phyloP scores from a whole-genome alignment of 2,888 invertebrate species.

The Chrysolina oricalcia region DNA sequence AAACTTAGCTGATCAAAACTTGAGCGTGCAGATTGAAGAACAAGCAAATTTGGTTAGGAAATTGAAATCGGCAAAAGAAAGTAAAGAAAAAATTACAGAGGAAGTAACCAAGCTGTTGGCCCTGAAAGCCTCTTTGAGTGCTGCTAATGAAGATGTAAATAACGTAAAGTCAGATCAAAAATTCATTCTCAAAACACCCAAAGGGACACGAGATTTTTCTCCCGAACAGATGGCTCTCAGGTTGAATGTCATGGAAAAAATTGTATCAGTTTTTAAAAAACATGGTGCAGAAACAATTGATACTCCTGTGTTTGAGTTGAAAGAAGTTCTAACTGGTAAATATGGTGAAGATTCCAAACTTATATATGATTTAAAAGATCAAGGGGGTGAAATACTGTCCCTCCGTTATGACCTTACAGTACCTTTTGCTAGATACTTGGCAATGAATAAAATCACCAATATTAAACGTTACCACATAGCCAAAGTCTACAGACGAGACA shows the following conservation, averaged over 20 bases:
- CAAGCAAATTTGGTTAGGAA: conserved; percentile 89
- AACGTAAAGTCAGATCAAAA: conserved; percentile 77
- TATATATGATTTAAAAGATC: conserved; percentile 98
- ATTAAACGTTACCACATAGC: conserved; percentile 99
- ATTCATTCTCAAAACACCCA: conserved; percentile 91
- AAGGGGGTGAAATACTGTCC: conserved; percentile 97
- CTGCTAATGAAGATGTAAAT: conserved; percentile 73
- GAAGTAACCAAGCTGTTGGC: conserved; percentile 88
- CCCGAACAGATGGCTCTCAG: conserved; percentile 97
- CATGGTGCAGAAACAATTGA: conserved; percentile 99
- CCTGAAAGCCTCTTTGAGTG: conserved; percentile 83
- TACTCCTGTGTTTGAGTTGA: conserved; percentile 97
- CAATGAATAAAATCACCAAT: conserved; percentile 95
- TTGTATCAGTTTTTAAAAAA: conserved; percentile 91
- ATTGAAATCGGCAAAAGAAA: conserved; percentile 86
- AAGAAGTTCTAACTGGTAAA: conserved; percentile 98
- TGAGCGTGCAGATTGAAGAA: conserved; percentile 77
- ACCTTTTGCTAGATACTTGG: conserved; percentile 97
- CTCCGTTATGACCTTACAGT: conserved; percentile 98
- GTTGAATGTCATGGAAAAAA: conserved; percentile 88
- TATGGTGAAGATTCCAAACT: conserved; percentile 99
- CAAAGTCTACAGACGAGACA: conserved; percentile 98
- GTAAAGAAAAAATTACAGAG: conserved; percentile 88
- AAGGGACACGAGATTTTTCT: conserved; percentile 95
- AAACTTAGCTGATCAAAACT: conserved; percentile 38